Percentiles rank a stretch among this genome's conserved stretches.
Evolutionary conservation across 2,113 vertebrate species (phyloP).

Genomic region (Oreochromis aureus): DNA sequence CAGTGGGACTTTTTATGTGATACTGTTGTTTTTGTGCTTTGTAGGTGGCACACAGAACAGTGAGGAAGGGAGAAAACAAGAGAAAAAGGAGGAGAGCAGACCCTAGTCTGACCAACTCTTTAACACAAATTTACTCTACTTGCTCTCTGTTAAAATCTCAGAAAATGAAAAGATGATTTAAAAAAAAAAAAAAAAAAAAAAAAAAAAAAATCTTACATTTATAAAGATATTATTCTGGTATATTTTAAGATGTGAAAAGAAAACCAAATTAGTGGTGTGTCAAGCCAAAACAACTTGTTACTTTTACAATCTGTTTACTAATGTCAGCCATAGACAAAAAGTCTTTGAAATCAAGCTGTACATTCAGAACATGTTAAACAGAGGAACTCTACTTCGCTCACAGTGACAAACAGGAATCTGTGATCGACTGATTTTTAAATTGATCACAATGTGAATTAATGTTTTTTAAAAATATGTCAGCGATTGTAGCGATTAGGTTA

Average conservation of each 20-base stretch:
- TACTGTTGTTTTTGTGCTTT: neutral
- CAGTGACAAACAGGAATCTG: neutral
- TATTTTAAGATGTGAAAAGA: neutral
- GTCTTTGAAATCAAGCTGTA: neutral
- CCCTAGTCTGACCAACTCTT: neutral
- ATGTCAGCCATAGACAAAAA: neutral
- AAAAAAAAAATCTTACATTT: neutral
- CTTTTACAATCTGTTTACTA: neutral
- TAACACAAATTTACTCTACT: neutral
- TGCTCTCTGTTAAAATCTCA: neutral
- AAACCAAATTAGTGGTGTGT: neutral
- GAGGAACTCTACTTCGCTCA: neutral
- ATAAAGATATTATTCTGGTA: neutral
- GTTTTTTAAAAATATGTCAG: accelerated
- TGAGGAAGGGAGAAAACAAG: neutral
- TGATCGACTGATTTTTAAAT: neutral
- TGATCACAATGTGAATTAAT: neutral
- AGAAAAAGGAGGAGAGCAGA: neutral
- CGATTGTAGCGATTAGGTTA: neutral
- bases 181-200: neutral
- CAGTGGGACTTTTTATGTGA: neutral
- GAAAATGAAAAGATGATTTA: neutral
- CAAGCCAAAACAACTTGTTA: neutral
- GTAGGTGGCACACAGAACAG: neutral
- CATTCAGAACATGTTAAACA: neutral